phyloP scores from a whole-genome alignment of 2,113 vertebrate genomes.

The Todiramphus saurophagus region DNA sequence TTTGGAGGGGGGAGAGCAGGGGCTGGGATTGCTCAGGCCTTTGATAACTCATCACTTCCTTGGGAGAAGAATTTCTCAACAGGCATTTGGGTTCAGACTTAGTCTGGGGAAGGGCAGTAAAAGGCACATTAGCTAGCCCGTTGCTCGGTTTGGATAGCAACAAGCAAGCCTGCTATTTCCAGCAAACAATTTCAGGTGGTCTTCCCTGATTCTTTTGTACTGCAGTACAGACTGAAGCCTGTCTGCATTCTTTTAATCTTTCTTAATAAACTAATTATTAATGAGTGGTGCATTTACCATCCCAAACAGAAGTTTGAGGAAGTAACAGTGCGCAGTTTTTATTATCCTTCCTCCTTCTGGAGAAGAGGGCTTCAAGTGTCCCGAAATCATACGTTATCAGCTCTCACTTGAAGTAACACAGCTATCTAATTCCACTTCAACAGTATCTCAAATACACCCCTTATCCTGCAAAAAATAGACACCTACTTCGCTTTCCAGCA shows the following conservation, averaged over 20 bases:
- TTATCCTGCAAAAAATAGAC: constrained; percentile 44
- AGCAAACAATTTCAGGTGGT: background rate
- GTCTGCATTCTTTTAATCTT: background rate
- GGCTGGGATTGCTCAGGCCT: background rate
- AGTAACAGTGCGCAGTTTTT: background rate
- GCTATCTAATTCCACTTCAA: constrained; percentile 29
- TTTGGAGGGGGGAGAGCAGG: background rate
- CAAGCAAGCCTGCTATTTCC: background rate
- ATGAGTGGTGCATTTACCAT: background rate
- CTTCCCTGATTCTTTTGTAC: background rate
- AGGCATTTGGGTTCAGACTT: background rate
- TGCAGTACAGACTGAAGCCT: background rate
- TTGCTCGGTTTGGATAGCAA: background rate
- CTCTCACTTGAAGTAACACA: constrained; percentile 38
- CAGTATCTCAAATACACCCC: constrained; percentile 15
- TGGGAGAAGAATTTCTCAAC: background rate
- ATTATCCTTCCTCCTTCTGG: background rate
- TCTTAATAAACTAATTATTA: background rate
- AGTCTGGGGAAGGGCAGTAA: background rate
- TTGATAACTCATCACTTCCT: background rate
- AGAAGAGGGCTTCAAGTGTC: constrained; percentile 29
- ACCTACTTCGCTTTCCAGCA: constrained; percentile 8
- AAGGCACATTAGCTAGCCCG: background rate
- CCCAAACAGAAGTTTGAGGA: background rate
- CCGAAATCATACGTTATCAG: constrained; percentile 36